These are phyloP conservation scores for Glossosoma conforme DNA, from an alignment of 1,140 invertebrate genomes.

Conservation along the genomic window DNA sequence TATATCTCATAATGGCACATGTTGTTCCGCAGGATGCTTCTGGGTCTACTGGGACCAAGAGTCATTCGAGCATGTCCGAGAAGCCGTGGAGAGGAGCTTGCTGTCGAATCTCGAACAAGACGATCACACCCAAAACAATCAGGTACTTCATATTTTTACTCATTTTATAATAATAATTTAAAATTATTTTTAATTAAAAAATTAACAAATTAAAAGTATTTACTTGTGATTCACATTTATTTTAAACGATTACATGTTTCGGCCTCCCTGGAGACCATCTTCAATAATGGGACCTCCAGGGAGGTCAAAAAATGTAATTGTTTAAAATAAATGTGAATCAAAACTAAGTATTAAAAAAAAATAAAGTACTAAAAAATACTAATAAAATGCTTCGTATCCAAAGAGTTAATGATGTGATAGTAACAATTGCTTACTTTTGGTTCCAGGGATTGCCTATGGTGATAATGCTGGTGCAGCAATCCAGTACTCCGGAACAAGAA, in stretches of 20 bases:
- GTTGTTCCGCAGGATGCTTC: constrained; percentile 67
- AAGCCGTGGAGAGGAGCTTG: constrained; percentile 87
- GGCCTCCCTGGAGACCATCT: too few relatives aligned
- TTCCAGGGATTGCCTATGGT: constrained; percentile 81
- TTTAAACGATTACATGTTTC: too few relatives aligned
- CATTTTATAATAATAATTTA: background rate
- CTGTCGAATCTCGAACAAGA: constrained; percentile 87
- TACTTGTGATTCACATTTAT: too few relatives aligned
- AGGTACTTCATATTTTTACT: constrained; percentile 8
- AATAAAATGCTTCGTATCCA: too few relatives aligned
- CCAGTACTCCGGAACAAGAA: constrained; percentile 77
- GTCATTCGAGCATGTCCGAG: constrained; percentile 87
- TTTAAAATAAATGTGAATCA: too few relatives aligned
- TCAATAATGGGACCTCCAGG: too few relatives aligned
- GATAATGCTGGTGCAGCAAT: constrained; percentile 83
- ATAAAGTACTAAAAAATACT: constrained; percentile 6
- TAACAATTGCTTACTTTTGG: constrained; percentile 6
- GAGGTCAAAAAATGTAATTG: too few relatives aligned
- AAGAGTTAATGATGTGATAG: background rate
- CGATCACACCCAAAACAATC: constrained; percentile 47
- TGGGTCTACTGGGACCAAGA: constrained; percentile 89
- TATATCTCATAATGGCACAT: too few relatives aligned
- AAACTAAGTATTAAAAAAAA: too few relatives aligned
- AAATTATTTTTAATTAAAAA: background rate
- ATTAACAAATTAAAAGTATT: background rate